Base-by-base conservation (phyloP, 2,888 invertebrate species). In the Rosalia funebris region DNA sequence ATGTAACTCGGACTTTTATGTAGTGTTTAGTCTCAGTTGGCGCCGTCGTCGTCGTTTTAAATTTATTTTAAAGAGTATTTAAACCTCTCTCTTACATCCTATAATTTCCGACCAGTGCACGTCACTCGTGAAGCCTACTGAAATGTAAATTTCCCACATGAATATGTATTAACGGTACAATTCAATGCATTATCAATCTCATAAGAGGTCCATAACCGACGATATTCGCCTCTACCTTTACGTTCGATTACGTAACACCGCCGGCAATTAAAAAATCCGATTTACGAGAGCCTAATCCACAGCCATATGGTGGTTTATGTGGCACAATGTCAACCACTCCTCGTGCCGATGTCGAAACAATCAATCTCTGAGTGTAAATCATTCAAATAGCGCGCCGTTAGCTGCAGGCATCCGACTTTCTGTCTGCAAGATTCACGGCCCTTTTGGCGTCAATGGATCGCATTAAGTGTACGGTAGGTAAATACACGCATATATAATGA, bases 271-370 rank as follows among this genome's bases (percentile, higher is more conserved):
- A 19, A 48, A 37, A 47, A 48, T 34, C 15, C 34, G 48, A 41
- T 58, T 52, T 19, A 58, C 36, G 39, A 46, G 54, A 25, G 39
- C 25, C 42, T 45, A 41, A 55, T 32, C 56, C 45, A 42, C 56
- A 55, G 63, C 65, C 70, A 70, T 67, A 70, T 67, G 68, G 67
- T 63, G 44, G 20, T 50, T 65, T 54, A 65, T 65, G 63, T 69
- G 65, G 70, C 55, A 67, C 71, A 72, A 72, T 72, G 72, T 70
- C 70, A 69, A 69, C 71, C 71, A 67, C 71, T 68, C 66, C 68
- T 68, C 46, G 19, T 31, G 31, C 47, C 46, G 16, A 37, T 66
- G 67, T 64, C 60, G 66, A 60, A 71, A 68, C 62, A 63, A 56
- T 52, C 59, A 59, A 65, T 64, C 61, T 63, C 46, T n/a, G 54